A percentile compares a stretch with the other conserved stretches of the same genome.
These are phyloP conservation scores for Columbina picui DNA, from an alignment of 2,113 vertebrate species.

Conservation along the genomic window DNA sequence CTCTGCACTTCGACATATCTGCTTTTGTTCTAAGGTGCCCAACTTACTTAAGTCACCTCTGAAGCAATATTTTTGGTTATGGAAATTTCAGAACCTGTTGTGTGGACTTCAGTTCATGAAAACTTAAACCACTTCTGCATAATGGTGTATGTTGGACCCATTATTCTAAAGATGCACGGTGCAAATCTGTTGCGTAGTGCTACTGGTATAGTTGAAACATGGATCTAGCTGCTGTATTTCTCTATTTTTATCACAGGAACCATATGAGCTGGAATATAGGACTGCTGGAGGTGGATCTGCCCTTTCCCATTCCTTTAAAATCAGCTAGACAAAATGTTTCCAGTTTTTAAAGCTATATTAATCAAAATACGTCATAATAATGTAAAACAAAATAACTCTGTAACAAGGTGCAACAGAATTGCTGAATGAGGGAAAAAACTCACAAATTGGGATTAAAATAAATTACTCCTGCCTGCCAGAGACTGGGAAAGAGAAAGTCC, in stretches of 20 bases:
- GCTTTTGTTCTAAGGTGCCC: not conserved
- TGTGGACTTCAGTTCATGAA: not conserved
- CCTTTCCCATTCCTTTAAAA: not conserved
- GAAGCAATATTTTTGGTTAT: not conserved
- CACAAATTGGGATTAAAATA: not conserved
- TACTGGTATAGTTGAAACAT: not conserved
- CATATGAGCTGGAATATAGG: not conserved
- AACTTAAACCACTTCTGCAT: not conserved
- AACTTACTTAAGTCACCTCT: not conserved
- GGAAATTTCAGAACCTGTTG: not conserved
- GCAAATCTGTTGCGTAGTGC: not conserved
- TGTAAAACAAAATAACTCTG: not conserved
- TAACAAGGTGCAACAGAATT: not conserved
- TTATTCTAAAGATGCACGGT: not conserved
- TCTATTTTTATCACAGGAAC: not conserved
- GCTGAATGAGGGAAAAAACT: not conserved
- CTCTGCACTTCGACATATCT: not conserved
- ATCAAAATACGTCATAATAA: not conserved
- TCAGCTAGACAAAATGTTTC: not conserved
- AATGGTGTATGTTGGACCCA: not conserved
- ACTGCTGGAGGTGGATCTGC: not conserved
- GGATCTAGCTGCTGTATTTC: not conserved
- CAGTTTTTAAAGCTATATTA: not conserved
- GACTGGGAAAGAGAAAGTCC: not conserved
- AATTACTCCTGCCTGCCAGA: not conserved